phyloP scores from a whole-genome alignment of 2,113 vertebrate species.

The Stegastes partitus region DNA sequence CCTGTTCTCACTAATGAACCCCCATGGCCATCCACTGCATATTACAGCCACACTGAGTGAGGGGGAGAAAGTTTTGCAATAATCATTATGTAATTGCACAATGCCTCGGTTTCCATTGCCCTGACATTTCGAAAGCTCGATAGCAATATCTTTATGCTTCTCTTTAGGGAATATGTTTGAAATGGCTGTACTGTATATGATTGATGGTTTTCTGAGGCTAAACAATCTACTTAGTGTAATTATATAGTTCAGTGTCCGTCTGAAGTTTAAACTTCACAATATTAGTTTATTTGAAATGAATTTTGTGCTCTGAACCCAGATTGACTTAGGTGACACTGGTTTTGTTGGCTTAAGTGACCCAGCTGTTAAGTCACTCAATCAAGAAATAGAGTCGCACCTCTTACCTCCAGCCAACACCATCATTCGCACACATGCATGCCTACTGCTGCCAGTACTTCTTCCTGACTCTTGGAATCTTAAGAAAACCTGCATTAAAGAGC shows the following conservation, averaged over 20 bases:
- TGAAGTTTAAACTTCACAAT: conserved; percentile 66
- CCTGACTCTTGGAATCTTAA: conserved; percentile 13
- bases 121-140: conserved; percentile 85
- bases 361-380: conserved; percentile 51
- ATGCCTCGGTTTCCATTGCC: conserved; percentile 83
- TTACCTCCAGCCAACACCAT: conserved; percentile 20
- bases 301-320: conserved; percentile 43
- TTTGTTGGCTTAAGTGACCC: conserved; percentile 52
- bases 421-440: background rate
- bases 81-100: conserved; percentile 85
- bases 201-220: conserved; percentile 78
- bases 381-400: conserved; percentile 20
- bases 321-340: conserved; percentile 47
- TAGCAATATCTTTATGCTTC: conserved; percentile 83
- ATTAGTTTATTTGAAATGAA: conserved; percentile 67
- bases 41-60: conserved; percentile 83
- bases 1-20: conserved; percentile 85
- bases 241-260: conserved; percentile 67
- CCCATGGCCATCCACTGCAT: conserved; percentile 84
- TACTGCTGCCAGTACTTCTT: background rate
- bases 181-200: conserved; percentile 74
- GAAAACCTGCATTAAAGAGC: conserved; percentile 25
- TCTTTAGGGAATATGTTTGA: conserved; percentile 78
- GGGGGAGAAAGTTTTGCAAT: conserved; percentile 81
- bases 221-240: conserved; percentile 79